Percentiles rank a stretch among this genome's conserved stretches.
Conservation (phyloP, 1,140 invertebrate species). For the Drosophila nebulosa region DNA sequence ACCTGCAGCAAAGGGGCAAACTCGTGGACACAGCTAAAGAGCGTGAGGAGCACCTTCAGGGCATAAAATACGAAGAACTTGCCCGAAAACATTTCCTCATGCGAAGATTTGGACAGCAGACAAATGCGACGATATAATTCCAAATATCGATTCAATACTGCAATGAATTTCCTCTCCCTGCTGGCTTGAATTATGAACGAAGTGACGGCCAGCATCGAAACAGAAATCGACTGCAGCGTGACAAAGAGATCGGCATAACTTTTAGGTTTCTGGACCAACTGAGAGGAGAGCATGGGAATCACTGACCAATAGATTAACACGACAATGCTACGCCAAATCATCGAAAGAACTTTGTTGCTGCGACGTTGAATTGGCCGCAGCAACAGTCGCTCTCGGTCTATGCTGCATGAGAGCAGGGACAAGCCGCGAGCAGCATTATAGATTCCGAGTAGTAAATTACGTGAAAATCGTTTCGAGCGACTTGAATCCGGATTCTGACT, state of each 20-base stretch:
- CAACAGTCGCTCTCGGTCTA: conserved; percentile 33
- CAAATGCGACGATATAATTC: conserved; percentile 47
- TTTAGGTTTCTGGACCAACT: neutral
- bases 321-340: conserved; percentile 51
- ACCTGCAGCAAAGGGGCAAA: conserved; percentile 24
- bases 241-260: conserved; percentile 52
- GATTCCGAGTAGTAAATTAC: conserved; percentile 31
- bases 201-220: conserved; percentile 42
- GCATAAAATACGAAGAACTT: conserved; percentile 42
- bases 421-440: conserved; percentile 42
- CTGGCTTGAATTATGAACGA: conserved; percentile 51
- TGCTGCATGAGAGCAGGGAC: conserved; percentile 35
- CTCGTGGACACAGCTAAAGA: conserved; percentile 50
- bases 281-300: conserved; percentile 16
- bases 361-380: conserved; percentile 17
- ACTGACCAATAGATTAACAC: conserved; percentile 35
- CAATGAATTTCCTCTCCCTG: conserved; percentile 27
- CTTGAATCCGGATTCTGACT: neutral
- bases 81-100: conserved; percentile 24
- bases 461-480: conserved; percentile 37
- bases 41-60: conserved; percentile 37
- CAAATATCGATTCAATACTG: conserved; percentile 56
- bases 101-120: neutral
- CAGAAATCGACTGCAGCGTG: conserved; percentile 27
- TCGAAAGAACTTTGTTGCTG: conserved; percentile 32